These are phyloP conservation scores for Ciconia maguari DNA, from an alignment of 2,113 vertebrate genomes.

Conservation along the genomic window DNA sequence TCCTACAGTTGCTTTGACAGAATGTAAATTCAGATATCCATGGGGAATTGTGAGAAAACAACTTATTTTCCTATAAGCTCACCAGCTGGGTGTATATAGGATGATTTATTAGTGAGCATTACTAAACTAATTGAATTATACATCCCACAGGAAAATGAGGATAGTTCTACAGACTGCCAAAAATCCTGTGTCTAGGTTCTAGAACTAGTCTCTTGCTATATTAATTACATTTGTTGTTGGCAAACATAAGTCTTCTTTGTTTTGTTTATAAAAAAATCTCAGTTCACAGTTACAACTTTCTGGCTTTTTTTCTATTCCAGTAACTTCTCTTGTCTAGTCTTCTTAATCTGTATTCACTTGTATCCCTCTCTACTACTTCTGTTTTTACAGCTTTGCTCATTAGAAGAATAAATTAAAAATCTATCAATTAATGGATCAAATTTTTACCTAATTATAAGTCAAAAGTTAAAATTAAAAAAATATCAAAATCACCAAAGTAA, in stretches of 20 bases:
- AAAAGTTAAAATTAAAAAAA: neutral
- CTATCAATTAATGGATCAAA: neutral
- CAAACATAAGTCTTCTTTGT: neutral
- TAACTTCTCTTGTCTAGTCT: neutral
- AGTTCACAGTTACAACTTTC: constrained; percentile 33
- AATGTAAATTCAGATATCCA: constrained; percentile 55
- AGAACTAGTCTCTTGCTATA: constrained; percentile 42
- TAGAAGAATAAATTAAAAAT: neutral
- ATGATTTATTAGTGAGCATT: constrained; percentile 71
- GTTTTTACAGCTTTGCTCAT: neutral
- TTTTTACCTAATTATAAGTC: neutral
- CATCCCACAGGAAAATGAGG: constrained; percentile 56
- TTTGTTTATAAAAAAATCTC: neutral
- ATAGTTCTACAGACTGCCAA: constrained; percentile 58
- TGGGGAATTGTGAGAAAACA: constrained; percentile 36
- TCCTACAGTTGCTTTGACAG: constrained; percentile 30
- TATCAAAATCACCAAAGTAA: neutral
- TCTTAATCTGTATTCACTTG: neutral
- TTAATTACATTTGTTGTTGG: constrained; percentile 58
- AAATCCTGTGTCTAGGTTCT: constrained; percentile 65
- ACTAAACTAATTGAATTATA: constrained; percentile 75
- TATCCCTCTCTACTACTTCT: neutral
- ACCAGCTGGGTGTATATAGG: constrained; percentile 21
- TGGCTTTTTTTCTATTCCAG: neutral
- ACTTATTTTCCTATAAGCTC: constrained; percentile 5